Percentiles rank a stretch among this genome's conserved stretches.
These are phyloP conservation scores for Triplophysa rosa DNA, from an alignment of 2,113 vertebrate genomes.

Conservation along the genomic window DNA sequence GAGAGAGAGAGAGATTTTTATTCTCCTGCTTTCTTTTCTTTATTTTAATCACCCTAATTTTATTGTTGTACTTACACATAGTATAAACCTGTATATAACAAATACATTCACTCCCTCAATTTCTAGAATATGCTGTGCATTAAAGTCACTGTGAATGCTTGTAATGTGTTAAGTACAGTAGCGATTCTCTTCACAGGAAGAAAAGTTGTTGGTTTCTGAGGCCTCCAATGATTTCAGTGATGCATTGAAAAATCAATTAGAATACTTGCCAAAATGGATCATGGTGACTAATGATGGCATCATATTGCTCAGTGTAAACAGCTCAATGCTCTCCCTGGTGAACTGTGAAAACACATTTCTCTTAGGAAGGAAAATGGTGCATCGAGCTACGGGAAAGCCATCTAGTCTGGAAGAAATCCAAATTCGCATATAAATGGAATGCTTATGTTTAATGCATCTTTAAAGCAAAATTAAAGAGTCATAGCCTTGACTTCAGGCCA, in stretches of 20 bases:
- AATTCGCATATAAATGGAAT: constrained; percentile 15
- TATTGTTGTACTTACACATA: constrained; percentile 1
- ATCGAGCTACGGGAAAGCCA: background rate
- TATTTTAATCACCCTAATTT: background rate
- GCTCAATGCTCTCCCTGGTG: constrained; percentile 46
- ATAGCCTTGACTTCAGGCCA: constrained; percentile 28
- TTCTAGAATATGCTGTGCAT: constrained; percentile 12
- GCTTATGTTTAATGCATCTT: constrained; percentile 33
- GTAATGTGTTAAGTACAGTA: constrained; percentile 18
- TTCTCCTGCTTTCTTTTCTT: background rate
- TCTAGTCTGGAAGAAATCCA: background rate
- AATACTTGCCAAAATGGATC: constrained; percentile 54
- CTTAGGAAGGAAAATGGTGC: constrained; percentile 34
- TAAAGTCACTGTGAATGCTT: constrained; percentile 9
- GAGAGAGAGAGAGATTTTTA: background rate
- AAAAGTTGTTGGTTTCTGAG: constrained; percentile 35
- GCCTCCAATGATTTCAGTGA: constrained; percentile 43
- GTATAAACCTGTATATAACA: too few species aligned
- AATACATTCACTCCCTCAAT: background rate
- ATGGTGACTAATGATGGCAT: constrained; percentile 52
- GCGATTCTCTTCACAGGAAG: constrained; percentile 39
- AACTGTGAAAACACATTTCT: constrained; percentile 39
- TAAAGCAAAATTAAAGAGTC: constrained; percentile 6
- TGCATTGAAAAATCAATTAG: constrained; percentile 52
- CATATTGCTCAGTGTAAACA: constrained; percentile 50